These are phyloP conservation scores for Calameuta pallipes DNA, from an alignment of 2,888 invertebrate genomes.

Conservation along the genomic window DNA sequence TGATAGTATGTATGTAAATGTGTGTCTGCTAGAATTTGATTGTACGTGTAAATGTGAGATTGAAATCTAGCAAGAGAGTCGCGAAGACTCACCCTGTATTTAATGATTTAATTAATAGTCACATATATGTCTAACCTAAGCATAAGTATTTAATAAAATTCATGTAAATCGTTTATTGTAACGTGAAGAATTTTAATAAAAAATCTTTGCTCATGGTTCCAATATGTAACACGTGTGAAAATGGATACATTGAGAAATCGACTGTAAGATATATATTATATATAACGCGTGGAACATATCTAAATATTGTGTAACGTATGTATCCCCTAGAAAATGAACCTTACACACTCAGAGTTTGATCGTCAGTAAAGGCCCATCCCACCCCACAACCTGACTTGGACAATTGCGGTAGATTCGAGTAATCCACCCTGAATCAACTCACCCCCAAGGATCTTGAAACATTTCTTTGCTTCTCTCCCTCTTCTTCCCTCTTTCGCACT, in stretches of 20 bases:
- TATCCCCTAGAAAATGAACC: not conserved
- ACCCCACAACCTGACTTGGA: not conserved
- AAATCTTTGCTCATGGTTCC: not conserved
- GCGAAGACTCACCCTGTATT: not conserved
- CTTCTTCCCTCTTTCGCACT: conserved; percentile 9
- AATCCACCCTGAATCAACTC: not conserved
- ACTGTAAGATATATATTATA: not conserved
- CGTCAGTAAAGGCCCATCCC: not conserved
- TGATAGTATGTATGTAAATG: not conserved
- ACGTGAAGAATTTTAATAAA: conserved; percentile 28
- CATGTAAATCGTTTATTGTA: conserved; percentile 4
- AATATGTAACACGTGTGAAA: not conserved
- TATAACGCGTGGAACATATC: not conserved
- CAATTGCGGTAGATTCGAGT: not conserved
- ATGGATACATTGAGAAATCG: not conserved
- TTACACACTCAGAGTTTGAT: not conserved
- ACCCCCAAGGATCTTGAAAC: not conserved
- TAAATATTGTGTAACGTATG: not conserved
- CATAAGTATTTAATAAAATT: not conserved
- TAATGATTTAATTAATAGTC: not conserved
- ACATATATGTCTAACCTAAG: not conserved
- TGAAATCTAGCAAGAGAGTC: not conserved
- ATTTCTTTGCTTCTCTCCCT: not conserved
- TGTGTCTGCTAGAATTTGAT: not conserved
- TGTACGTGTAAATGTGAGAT: not conserved